Evolutionary conservation across 2,797 vertebrate species (phyloP).

Genomic region (Chiroxiphia lanceolata): DNA sequence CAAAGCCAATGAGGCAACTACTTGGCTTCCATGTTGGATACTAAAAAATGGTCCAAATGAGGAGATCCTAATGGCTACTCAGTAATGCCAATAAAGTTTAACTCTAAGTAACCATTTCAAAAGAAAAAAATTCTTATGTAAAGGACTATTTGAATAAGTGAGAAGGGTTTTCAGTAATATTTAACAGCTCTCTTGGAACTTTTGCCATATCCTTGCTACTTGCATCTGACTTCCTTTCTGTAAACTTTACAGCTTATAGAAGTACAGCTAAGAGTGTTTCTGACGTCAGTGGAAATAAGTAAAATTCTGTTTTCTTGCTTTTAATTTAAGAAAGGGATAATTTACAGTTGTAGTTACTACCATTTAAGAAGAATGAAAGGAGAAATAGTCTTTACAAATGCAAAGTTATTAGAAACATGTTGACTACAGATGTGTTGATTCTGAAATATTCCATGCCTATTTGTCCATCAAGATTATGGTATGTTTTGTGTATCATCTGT

Average conservation of each 20-base stretch:
- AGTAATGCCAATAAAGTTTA: not conserved
- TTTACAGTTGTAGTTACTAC: constrained; percentile 45
- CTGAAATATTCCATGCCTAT: not conserved
- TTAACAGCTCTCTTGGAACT: not conserved
- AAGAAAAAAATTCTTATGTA: not conserved
- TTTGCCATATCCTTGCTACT: constrained; percentile 6
- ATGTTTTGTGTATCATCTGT: not conserved
- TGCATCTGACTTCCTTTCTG: constrained; percentile 11
- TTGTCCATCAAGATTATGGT: not conserved
- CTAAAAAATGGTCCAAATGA: not conserved
- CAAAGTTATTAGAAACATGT: constrained; percentile 15
- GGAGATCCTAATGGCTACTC: not conserved
- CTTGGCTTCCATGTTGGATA: not conserved
- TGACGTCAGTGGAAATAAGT: constrained; percentile 36
- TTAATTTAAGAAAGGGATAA: constrained; percentile 36
- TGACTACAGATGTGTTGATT: constrained; percentile 44
- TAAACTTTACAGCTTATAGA: not conserved
- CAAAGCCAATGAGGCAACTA: not conserved
- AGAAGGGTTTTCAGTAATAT: not conserved
- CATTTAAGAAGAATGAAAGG: constrained; percentile 27
- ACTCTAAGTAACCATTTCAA: not conserved
- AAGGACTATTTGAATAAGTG: not conserved
- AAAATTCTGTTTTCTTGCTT: constrained; percentile 33
- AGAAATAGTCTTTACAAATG: constrained; percentile 31
- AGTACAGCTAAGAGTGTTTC: not conserved